A percentile compares a stretch with the other conserved stretches of the same genome.
Evolutionary conservation across 2,797 vertebrate genomes (phyloP).

Genomic region (Aplochiton taeniatus): DNA sequence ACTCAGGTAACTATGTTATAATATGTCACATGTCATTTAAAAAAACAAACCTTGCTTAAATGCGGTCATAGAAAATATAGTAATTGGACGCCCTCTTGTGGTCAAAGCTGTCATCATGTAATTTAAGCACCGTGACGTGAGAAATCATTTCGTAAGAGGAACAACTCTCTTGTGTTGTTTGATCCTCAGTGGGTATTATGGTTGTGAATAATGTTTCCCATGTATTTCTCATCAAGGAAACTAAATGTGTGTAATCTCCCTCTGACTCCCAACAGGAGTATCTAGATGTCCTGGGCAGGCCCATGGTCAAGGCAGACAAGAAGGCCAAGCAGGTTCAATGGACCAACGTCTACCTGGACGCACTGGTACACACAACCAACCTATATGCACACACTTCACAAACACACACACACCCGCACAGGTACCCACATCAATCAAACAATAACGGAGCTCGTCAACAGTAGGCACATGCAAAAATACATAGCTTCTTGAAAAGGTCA

Average conservation of each 20-base stretch:
- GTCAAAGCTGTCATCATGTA: background rate
- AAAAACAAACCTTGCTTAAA: too few species aligned
- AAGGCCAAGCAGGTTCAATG: slow-evolving; percentile 93
- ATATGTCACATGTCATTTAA: background rate
- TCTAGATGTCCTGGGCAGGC: slow-evolving; percentile 94
- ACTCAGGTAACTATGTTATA: slow-evolving; percentile 75
- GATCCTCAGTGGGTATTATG: too few species aligned
- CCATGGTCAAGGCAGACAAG: slow-evolving; percentile 89
- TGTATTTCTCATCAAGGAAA: too few species aligned
- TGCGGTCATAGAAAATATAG: background rate
- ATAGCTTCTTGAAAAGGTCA: too few species aligned
- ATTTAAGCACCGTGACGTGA: too few species aligned
- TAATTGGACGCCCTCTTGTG: slow-evolving; percentile 53
- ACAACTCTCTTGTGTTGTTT: too few species aligned
- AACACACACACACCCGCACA: background rate
- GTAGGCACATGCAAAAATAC: too few species aligned
- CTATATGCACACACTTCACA: background rate
- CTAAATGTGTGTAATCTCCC: background rate
- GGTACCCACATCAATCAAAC: background rate
- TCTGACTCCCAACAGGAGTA: slow-evolving; percentile 82
- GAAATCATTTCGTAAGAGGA: too few species aligned
- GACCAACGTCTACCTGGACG: slow-evolving; percentile 97
- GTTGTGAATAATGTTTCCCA: too few species aligned
- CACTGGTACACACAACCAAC: slow-evolving; percentile 80
- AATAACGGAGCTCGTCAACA: too few species aligned